Base-by-base conservation (phyloP, 1,140 invertebrate species). In the Planococcus citri region DNA sequence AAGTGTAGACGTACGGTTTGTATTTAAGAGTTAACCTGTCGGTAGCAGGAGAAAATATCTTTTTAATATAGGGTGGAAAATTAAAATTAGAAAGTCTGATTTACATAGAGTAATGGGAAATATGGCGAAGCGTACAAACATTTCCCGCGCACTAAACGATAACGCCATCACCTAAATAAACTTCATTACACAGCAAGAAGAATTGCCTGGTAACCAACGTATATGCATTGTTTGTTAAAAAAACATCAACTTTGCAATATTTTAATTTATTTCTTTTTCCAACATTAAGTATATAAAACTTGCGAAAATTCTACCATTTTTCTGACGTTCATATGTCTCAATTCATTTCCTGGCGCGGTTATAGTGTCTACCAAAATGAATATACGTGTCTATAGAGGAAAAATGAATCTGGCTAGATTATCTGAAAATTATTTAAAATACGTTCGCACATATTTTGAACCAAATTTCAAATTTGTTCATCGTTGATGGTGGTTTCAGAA, bases 81-180 rank as follows among this genome's bases (percentile, higher is more conserved):
- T 64, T 64, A 64, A 64, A 64, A 64, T 64, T 64, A 64, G 60
- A 64, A 64, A 64, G 60, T 64, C 60, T 64, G 60, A 64, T 64
- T 64, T 64, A 64, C 60, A 64, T 64, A 64, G 60, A 64, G 60
- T 64, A 64, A 64, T 64, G 60, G 60, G 25, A 64, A 64, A 64
- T 64, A 64, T 25, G 60, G 25, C 22, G 10, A 21, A 64, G 60
- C 25, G 22, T 64, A 25, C 60, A 64, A 64, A 64, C 60, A 22
- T 10, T 64, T 24, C 10, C 60, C 60, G 60, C 60, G 60, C 20
- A 64, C 25, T 25, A 64, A 64, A 64, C 25, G 60, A 64, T 64
- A 64, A 64, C 60, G 60, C 60, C 60, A 25, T 27, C 60, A 64
- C 60, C 60, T 64, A 64, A 64, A 64, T 64, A 64, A 64, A 64